Percentiles rank a stretch among this genome's conserved stretches.
These are phyloP conservation scores for Eurosta solidaginis DNA, from an alignment of 1,140 invertebrate genomes.

Conservation along the genomic window DNA sequence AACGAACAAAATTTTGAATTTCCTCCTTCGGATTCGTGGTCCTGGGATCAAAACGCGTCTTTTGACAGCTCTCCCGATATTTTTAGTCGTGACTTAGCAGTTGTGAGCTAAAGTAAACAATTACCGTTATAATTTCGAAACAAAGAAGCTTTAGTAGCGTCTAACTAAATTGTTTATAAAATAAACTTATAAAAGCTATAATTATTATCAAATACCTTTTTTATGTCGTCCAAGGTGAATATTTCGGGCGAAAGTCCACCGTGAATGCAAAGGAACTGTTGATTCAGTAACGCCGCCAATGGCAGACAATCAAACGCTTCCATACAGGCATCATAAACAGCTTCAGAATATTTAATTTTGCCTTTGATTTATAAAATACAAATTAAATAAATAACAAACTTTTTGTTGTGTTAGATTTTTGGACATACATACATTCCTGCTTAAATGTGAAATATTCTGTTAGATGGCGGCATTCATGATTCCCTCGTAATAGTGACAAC, in stretches of 20 bases:
- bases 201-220: slow-evolving; percentile 63
- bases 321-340: slow-evolving; percentile 99
- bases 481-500: slow-evolving; percentile 96
- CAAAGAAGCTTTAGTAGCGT: too few species aligned
- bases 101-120: too few species aligned
- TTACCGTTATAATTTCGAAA: too few species aligned
- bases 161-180: too few species aligned
- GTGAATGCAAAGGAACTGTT: slow-evolving; percentile 99
- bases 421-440: slow-evolving; percentile 92
- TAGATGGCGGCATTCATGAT: slow-evolving; percentile 99
- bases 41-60: too few species aligned
- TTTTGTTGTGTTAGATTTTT: slow-evolving; percentile 25
- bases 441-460: slow-evolving; percentile 99
- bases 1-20: too few species aligned
- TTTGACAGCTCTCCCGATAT: too few species aligned
- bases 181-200: neutral
- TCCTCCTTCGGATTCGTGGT: too few species aligned
- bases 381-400: slow-evolving; percentile 18
- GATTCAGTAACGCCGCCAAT: slow-evolving; percentile 98
- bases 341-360: slow-evolving; percentile 99
- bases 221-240: slow-evolving; percentile 98
- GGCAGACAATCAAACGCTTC: slow-evolving; percentile 99
- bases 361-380: slow-evolving; percentile 67
- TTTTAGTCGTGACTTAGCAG: too few species aligned
- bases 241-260: slow-evolving; percentile 99